These are phyloP conservation scores for Lacerta agilis DNA, from an alignment of 2,797 vertebrate genomes.

Conservation along the genomic window DNA sequence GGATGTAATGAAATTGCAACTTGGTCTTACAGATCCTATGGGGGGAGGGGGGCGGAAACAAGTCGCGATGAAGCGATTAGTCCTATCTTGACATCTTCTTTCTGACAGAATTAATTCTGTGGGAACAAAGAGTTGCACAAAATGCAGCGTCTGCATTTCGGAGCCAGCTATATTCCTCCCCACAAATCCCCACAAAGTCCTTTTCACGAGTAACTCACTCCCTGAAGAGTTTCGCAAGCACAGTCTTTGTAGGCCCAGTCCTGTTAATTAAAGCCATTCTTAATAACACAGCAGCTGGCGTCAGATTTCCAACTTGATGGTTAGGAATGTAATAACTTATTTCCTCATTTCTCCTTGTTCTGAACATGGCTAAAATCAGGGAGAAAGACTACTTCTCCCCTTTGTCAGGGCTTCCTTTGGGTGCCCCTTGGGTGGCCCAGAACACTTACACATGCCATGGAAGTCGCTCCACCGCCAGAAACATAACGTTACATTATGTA, in stretches of 20 bases:
- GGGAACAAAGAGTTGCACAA: not conserved
- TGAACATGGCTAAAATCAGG: not conserved
- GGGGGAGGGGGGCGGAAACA: fast-evolving
- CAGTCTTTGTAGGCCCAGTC: not conserved
- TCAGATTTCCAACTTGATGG: not conserved
- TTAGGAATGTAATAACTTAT: not conserved
- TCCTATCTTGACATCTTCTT: not conserved
- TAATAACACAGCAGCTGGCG: constrained; percentile 31
- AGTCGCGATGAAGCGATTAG: not conserved
- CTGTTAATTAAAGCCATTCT: fast-evolving
- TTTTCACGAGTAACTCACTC: fast-evolving
- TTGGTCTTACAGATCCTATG: not conserved
- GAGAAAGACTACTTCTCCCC: not conserved
- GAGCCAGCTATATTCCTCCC: not conserved
- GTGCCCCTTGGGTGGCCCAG: not conserved
- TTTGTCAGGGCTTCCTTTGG: not conserved
- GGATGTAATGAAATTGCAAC: not conserved
- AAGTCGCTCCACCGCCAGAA: no score
- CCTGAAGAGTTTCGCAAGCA: not conserved
- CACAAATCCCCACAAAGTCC: not conserved
- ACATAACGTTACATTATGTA: no score
- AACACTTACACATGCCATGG: not conserved
- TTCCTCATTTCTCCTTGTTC: constrained; percentile 22
- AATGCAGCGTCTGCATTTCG: not conserved
- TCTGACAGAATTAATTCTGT: not conserved